Base-by-base conservation (phyloP, 2,888 invertebrate genomes). In the Mamestra brassicae region DNA sequence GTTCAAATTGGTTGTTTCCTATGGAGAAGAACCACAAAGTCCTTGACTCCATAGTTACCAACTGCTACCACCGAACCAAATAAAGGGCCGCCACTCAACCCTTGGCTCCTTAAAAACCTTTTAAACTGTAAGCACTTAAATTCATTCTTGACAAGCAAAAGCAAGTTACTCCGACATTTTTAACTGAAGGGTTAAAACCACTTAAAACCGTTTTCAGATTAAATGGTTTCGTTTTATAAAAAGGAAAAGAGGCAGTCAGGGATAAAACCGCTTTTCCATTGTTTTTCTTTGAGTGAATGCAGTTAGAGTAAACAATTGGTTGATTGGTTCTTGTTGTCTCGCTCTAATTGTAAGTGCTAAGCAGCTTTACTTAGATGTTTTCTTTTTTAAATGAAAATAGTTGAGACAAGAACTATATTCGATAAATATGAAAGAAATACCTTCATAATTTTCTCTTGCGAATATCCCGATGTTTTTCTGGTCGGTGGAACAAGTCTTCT, bases 61-160 rank as follows among this genome's bases (percentile, higher is more conserved):
- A 58, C 38, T 11, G n/a, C 15, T 13, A 26, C 34, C 4, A 11
- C 13, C 8, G 4, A 42, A 17, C 65, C 6, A 57, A 38, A 26
- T 47, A 50, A 62, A 38, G 38, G n/a, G 26, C 36, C 34, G 13
- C 34, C 36, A 55, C 63, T 74, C 42, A 71, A n/a, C 63, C n/a
- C 34, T n/a, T 38, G 62, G 17, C 15, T 54, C 34, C 45, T 71
- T 15, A 6, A n/a, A 57, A 74, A 57, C 62, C 55, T 71, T 71
- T 74, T 2, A 74, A 63, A 63, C 17, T n/a, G n/a, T 52, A n/a
- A 67, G 26, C 26, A 42, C 54, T 42, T 60, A 65, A 65, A 70
- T 66, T 60, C 11, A 8, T 69, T 62, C 61, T 69, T 50, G 64
- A 55, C 55, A 77, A 76, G 38, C 36, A 72, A 73, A 76, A 76